Percentiles rank a stretch among this genome's conserved stretches.
These are phyloP conservation scores for Aproaerema taeniolella DNA, from an alignment of 2,888 invertebrate species.

Conservation along the genomic window DNA sequence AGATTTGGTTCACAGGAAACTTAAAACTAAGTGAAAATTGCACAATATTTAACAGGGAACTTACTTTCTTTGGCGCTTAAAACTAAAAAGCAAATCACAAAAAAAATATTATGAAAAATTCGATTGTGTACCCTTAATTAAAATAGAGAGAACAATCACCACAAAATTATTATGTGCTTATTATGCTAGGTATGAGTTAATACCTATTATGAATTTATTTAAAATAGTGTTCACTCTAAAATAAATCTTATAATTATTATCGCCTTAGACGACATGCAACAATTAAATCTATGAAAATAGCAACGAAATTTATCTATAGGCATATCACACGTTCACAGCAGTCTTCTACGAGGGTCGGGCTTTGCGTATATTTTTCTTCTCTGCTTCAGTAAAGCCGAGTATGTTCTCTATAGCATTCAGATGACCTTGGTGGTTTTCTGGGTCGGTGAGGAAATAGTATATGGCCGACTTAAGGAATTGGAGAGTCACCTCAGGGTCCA, in stretches of 20 bases:
- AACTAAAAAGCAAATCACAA: slow-evolving; percentile 58
- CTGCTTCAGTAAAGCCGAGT: slow-evolving; percentile 89
- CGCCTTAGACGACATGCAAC: slow-evolving; percentile 41
- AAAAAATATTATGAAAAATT: slow-evolving; percentile 45
- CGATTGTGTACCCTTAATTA: slow-evolving; percentile 39
- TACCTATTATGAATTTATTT: too few species aligned
- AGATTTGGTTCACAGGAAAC: slow-evolving; percentile 34
- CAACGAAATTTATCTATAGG: slow-evolving; percentile 32
- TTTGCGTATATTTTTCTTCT: slow-evolving; percentile 88
- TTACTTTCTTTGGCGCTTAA: slow-evolving; percentile 66
- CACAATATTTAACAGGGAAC: slow-evolving; percentile 53
- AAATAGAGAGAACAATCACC: slow-evolving; percentile 41
- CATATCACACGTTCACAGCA: slow-evolving; percentile 63
- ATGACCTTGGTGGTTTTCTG: slow-evolving; percentile 92
- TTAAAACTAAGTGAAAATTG: slow-evolving; percentile 54
- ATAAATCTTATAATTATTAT: slow-evolving; percentile 20
- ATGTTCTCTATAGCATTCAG: slow-evolving; percentile 94
- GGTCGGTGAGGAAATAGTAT: slow-evolving; percentile 94
- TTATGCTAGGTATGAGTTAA: slow-evolving; percentile 19
- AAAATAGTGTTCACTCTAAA: slow-evolving; percentile 32
- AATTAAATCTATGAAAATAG: slow-evolving; percentile 44
- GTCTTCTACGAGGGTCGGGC: slow-evolving; percentile 73
- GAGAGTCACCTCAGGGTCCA: slow-evolving; percentile 94
- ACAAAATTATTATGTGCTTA: slow-evolving; percentile 25
- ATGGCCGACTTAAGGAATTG: slow-evolving; percentile 95